phyloP scores from a whole-genome alignment of 2,113 vertebrate species.

The Nothoprocta perdicaria region DNA sequence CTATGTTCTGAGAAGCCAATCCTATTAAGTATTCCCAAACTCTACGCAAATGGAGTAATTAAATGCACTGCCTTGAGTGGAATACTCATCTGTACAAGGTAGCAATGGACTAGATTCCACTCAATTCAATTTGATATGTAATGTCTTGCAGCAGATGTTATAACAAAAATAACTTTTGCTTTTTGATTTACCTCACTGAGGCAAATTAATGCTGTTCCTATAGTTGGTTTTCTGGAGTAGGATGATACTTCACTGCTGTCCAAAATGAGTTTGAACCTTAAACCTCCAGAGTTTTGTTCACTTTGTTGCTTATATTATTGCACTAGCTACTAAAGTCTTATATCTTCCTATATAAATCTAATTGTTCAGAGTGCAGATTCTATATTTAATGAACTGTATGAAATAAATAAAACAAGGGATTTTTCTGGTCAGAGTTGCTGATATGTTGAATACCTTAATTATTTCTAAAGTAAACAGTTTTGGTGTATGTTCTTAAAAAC shows the following conservation, averaged over 20 bases:
- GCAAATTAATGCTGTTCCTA: conserved; percentile 76
- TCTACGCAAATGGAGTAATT: conserved; percentile 29
- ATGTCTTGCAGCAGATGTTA: conserved; percentile 73
- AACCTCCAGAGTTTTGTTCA: conserved; percentile 73
- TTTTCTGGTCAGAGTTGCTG: conserved; percentile 55
- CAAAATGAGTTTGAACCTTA: conserved; percentile 68
- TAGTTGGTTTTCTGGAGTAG: conserved; percentile 67
- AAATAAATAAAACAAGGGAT: conserved; percentile 84
- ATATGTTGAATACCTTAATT: conserved; percentile 67
- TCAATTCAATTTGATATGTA: conserved; percentile 68
- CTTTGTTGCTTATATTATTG: conserved; percentile 71
- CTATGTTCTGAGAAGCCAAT: conserved; percentile 63
- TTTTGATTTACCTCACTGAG: conserved; percentile 77
- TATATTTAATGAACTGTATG: conserved; percentile 71
- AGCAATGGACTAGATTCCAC: conserved; percentile 36
- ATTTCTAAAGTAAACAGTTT: conserved; percentile 72
- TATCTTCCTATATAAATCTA: conserved; percentile 71
- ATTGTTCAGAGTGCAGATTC: conserved; percentile 70
- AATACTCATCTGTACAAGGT: conserved; percentile 6
- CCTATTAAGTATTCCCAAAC: conserved; percentile 46
- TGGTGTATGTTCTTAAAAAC: conserved; percentile 74
- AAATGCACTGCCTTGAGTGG: conserved; percentile 27
- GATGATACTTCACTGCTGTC: conserved; percentile 67
- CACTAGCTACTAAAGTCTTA: conserved; percentile 72
- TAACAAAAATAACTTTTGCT: conserved; percentile 73